Conservation (phyloP, 2,888 invertebrate species). For the Parelbella ahira region DNA sequence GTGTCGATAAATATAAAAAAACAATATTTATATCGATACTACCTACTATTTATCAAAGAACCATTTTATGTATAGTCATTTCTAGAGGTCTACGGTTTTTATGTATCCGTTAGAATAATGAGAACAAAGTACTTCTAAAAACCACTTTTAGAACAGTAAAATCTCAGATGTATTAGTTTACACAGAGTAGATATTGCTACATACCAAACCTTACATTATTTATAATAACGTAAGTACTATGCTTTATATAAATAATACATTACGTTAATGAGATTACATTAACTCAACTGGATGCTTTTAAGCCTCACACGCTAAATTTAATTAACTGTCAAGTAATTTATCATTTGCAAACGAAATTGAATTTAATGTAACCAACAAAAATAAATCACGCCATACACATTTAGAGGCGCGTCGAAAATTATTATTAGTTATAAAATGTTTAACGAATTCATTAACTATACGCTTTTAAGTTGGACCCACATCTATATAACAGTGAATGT, state of each 20-base stretch:
- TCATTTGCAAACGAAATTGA: slow-evolving; percentile 8
- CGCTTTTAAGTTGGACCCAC: slow-evolving; percentile 11
- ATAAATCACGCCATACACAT: slow-evolving; percentile 15
- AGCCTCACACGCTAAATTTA: slow-evolving; percentile 10
- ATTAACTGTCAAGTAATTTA: slow-evolving; percentile 19
- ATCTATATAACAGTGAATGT: slow-evolving; percentile 6
- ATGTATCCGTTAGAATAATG: too few species aligned
- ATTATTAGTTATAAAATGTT: slow-evolving; percentile 18
- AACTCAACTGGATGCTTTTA: slow-evolving; percentile 4
- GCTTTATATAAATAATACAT: too few species aligned
- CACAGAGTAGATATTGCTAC: too few species aligned
- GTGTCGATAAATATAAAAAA: too few species aligned
- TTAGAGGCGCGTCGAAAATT: slow-evolving; percentile 10
- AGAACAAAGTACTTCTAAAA: too few species aligned
- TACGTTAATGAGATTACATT: slow-evolving; percentile 10
- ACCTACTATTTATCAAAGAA: too few species aligned
- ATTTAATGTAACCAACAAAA: slow-evolving; percentile 10
- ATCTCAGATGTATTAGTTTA: too few species aligned
- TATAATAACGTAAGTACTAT: too few species aligned
- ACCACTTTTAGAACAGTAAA: too few species aligned
- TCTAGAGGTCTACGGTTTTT: too few species aligned
- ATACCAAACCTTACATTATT: too few species aligned
- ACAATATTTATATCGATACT: background rate
- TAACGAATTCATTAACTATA: slow-evolving; percentile 10
- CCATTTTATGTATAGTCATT: too few species aligned